Evolutionary conservation across 2,797 vertebrate species (phyloP), one percentile per base, ranked within the genome.

Genomic region (Hemitrygon akajei): DNA sequence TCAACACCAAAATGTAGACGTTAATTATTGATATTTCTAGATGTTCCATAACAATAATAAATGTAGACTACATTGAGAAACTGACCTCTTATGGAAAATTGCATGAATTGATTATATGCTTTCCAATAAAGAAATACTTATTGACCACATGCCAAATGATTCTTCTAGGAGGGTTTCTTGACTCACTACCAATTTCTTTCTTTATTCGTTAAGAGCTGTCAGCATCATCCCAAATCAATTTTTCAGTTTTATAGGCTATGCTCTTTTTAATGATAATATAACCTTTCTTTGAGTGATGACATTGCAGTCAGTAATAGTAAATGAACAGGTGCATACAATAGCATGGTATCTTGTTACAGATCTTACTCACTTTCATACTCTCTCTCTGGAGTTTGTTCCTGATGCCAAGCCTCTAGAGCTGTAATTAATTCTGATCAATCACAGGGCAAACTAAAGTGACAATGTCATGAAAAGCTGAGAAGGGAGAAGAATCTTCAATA

Each of bases 21-120:
- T 16, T 80, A 80, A 63, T 2, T 7, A 34, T 89, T 89, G n/a
- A 89, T 69, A 37, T 69, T 69, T 89, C 34, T 18, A 60, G 82
- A 58, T 18, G 16, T 63, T 89, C 69, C n/a, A n/a, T 10, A 16
- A 86, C 30, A 4, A 30, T 66, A 66, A 66, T 66, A 87, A 14
- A 87, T 9, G 5, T n/a, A 69, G 86, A 69, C 5, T 16, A 7
- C 58, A 63, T 86, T 34, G n/a, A 86, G 56, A 86, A 89, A 63
- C 86, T 89, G 86, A 89, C 86, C 86, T 89, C 86, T 89, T 69
- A 63, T 89, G 86, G 60, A 89, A 89, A 89, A 89, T 89, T 34
- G 9, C n/a, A 63, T 69, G 86, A 89, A 89, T n/a, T 89, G 86
- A 22, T n/a, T 69, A 37, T 89, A 63, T 89, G 63, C 37, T 69